Conservation (phyloP, 2,113 vertebrate genomes). For the Scomber colias region DNA sequence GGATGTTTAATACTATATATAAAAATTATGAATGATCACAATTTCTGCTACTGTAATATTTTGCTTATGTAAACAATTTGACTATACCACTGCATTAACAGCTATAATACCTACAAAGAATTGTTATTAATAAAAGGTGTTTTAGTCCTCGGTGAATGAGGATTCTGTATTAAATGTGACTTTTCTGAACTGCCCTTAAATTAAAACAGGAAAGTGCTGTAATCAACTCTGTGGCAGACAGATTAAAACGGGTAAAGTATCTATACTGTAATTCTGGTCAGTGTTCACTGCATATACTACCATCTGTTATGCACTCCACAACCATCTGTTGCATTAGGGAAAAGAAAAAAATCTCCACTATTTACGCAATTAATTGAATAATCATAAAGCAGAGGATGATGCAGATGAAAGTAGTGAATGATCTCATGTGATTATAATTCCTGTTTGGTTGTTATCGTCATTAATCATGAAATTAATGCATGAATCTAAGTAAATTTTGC, state of each 20-base stretch:
- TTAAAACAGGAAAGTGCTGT: constrained; percentile 13
- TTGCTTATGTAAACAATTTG: neutral
- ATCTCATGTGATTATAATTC: constrained; percentile 47
- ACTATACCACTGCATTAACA: no score
- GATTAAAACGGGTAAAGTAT: constrained; percentile 23
- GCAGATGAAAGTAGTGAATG: constrained; percentile 13
- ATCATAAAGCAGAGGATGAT: constrained; percentile 33
- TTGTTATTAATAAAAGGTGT: neutral
- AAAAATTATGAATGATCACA: neutral
- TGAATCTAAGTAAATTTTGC: neutral
- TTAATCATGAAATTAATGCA: neutral
- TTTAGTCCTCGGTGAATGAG: neutral
- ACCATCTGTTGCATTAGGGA: constrained; percentile 50
- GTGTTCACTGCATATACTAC: neutral
- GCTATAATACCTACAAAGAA: neutral
- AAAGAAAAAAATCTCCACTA: constrained; percentile 2
- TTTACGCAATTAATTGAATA: constrained; percentile 45
- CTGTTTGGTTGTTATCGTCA: neutral
- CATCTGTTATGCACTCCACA: constrained; percentile 53
- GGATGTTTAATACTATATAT: no score
- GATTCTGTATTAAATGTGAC: neutral
- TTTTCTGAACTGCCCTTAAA: neutral
- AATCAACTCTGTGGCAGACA: neutral
- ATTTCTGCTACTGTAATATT: neutral
- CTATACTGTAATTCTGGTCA: neutral